phyloP scores from a whole-genome alignment of 2,113 vertebrate species.

The Nanger granti region DNA sequence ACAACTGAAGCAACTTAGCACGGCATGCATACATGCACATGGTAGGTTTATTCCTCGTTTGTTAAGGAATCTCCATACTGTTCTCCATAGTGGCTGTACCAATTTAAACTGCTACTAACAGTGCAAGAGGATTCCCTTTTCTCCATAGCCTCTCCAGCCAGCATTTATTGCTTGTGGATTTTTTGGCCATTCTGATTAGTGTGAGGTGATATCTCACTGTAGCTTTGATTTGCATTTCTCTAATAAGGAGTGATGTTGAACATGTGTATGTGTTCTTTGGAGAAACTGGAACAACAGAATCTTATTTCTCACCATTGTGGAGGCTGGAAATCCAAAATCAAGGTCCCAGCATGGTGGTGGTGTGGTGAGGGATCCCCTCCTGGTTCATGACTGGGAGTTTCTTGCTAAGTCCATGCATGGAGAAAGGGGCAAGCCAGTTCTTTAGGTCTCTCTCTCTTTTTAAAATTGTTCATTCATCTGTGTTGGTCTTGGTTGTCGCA shows the following conservation, averaged over 20 bases:
- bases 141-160: neutral
- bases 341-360: neutral
- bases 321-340: neutral
- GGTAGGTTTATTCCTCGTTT: neutral
- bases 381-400: neutral
- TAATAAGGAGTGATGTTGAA: neutral
- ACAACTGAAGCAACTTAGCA: neutral
- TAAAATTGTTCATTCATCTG: neutral
- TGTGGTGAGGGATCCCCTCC: neutral
- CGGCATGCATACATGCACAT: neutral
- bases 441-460: neutral
- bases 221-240: neutral
- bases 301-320: neutral
- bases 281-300: neutral
- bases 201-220: neutral
- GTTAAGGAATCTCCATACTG: neutral
- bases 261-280: neutral
- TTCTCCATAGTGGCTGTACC: neutral
- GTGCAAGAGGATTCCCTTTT: neutral
- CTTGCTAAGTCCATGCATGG: neutral
- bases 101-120: neutral
- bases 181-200: neutral
- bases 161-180: neutral
- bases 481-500: neutral
- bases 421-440: neutral